Percentiles rank a stretch among this genome's conserved stretches.
Evolutionary conservation across 2,888 invertebrate species (phyloP).

Genomic region (Microctonus brassicae): DNA sequence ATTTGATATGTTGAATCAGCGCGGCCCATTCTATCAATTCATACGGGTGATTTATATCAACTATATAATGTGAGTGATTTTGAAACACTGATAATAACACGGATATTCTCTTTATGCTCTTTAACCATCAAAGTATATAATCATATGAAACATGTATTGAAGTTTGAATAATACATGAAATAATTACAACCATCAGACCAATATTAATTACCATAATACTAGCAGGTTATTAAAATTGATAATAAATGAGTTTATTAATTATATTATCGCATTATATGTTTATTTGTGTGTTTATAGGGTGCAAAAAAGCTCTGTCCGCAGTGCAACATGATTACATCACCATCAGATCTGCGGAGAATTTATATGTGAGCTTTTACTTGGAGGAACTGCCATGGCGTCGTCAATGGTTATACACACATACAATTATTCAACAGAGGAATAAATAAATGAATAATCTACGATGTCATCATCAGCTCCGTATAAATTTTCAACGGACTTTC

Average conservation of each 20-base stretch:
- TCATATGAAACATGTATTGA: not conserved
- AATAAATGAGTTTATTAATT: not conserved
- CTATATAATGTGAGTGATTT: slow-evolving; percentile 12
- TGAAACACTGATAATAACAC: not conserved
- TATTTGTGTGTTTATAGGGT: slow-evolving; percentile 72
- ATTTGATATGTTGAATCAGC: slow-evolving; percentile 14
- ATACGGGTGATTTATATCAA: slow-evolving; percentile 4
- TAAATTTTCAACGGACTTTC: slow-evolving; percentile 10
- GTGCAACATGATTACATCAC: slow-evolving; percentile 93
- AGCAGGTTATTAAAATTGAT: not conserved
- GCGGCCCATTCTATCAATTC: slow-evolving; percentile 17
- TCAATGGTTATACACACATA: not conserved
- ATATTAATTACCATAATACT: not conserved
- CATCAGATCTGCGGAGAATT: slow-evolving; percentile 87
- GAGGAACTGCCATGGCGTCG: not conserved
- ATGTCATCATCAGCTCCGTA: not conserved
- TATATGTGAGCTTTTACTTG: slow-evolving; percentile 78
- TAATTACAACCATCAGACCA: not conserved
- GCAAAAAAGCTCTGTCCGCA: slow-evolving; percentile 95
- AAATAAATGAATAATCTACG: not conserved
- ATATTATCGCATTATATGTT: not conserved
- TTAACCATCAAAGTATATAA: not conserved
- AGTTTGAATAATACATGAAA: not conserved
- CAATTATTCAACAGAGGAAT: not conserved
- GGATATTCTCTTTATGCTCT: not conserved